Evolutionary conservation across 2,888 invertebrate species (phyloP), one percentile per base, ranked within the genome.

Genomic region (Lissonota sp.): DNA sequence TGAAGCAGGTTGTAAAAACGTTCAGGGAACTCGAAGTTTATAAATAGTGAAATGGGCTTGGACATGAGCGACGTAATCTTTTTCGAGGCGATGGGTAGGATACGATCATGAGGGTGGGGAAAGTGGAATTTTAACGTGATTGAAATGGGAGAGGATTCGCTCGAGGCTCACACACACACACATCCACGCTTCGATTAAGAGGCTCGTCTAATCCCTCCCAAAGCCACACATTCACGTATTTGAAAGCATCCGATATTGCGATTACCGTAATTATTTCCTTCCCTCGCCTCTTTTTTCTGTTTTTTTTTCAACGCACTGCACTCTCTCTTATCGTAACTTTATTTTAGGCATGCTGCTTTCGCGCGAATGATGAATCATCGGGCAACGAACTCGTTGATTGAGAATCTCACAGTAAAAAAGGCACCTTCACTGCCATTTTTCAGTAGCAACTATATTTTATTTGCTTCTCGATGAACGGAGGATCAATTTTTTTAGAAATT

Each of bases 31-130:
- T 55, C 58, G 53, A n/a, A 8, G 53, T 78, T 78, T 71, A 71
- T 76, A 80, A 80, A 80, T 80, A 80, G 75, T 72, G 46, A 37
- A 72, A 80, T 62, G 55, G 49, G 62, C 55, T 67, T 55, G 39
- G 8, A 5, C 4, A 60, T 10, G 49, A 55, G 53, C 46, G 40
- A 80, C 55, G 75, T 46, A 72, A 80, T 80, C 71, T 67, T 67
- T 55, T 62, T 26, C 60, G 62, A 53, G 62, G 6, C 26, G 8
- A 55, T 55, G 53, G 62, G 60, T 46, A 49, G 53, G 40, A 67
- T 6, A 53, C 10, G 55, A 40, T 10, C 42, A 16, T 7, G 26
- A 39, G 55, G 8, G n/a, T 7, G 10, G 37, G 39, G 60, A 39
- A 37, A 40, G 8, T 26, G 16, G 53, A 58, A 44, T 67, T 62